Percentiles rank a stretch among this genome's conserved stretches.
Evolutionary conservation across 1,140 invertebrate species (phyloP).

Genomic region (Metaphire vulgaris): DNA sequence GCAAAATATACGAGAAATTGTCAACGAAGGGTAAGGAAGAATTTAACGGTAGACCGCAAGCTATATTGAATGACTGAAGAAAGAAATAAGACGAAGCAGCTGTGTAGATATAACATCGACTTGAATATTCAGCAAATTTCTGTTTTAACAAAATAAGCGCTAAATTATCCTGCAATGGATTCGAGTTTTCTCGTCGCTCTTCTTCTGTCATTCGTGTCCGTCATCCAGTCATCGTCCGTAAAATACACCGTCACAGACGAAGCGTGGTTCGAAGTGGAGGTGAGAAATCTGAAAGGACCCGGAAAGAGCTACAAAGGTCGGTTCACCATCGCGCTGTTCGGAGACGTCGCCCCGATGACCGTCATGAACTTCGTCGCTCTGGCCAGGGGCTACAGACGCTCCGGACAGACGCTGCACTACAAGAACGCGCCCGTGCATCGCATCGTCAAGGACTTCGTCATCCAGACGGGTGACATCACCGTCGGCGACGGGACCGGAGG

Average conservation of each 20-base stretch:
- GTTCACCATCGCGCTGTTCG: conserved; percentile 47
- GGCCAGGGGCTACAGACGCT: conserved; percentile 38
- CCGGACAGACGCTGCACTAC: conserved; percentile 37
- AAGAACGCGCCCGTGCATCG: conserved; percentile 46
- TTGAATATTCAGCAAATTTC: too few relatives aligned
- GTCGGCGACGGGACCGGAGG: conserved; percentile 51
- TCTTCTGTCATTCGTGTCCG: too few relatives aligned
- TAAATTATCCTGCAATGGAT: too few relatives aligned
- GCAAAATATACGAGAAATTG: too few relatives aligned
- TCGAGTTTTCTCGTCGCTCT: too few relatives aligned
- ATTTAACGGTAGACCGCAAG: too few relatives aligned
- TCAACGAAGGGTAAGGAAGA: too few relatives aligned
- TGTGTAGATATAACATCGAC: too few relatives aligned
- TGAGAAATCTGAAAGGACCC: conserved; percentile 42
- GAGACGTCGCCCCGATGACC: conserved; percentile 50
- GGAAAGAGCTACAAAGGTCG: conserved; percentile 39
- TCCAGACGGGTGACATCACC: conserved; percentile 53
- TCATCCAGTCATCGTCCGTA: too few relatives aligned
- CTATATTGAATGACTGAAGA: too few relatives aligned
- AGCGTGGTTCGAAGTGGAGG: conserved; percentile 43
- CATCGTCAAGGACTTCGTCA: conserved; percentile 52
- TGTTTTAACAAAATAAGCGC: too few relatives aligned
- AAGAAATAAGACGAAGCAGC: too few relatives aligned
- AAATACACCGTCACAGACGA: conserved; percentile 46
- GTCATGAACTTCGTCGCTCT: conserved; percentile 48